Percentiles rank a stretch among this genome's conserved stretches.
These are phyloP conservation scores for Centropristis striata DNA, from an alignment of 2,113 vertebrate genomes.

Conservation along the genomic window DNA sequence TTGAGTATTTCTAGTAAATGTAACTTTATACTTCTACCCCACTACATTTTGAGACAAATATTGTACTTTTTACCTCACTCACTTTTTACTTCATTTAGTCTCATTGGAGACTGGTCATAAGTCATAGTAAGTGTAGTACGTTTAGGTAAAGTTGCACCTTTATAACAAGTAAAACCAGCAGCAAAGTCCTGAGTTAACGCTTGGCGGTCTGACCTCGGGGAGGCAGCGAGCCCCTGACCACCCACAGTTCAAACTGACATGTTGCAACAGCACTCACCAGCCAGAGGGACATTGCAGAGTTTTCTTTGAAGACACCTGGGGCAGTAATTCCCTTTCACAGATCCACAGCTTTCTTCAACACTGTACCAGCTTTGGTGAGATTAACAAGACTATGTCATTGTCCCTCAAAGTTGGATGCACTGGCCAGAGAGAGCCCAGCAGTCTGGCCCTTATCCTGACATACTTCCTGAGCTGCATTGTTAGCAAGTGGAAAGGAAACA, in stretches of 20 bases:
- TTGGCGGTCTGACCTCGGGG: constrained; percentile 13
- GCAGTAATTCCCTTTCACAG: constrained; percentile 61
- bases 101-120: not conserved
- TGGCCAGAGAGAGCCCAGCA: constrained; percentile 58
- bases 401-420: constrained; percentile 54
- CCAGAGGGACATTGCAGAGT: constrained; percentile 77
- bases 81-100: too few relatives aligned
- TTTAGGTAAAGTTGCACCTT: not conserved
- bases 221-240: constrained; percentile 42
- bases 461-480: constrained; percentile 82
- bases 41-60: too few relatives aligned
- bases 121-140: not conserved
- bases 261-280: constrained; percentile 75
- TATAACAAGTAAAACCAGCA: not conserved
- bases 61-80: too few relatives aligned
- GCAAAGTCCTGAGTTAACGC: not conserved
- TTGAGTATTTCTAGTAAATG: too few relatives aligned
- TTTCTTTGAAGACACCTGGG: constrained; percentile 69
- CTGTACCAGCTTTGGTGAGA: constrained; percentile 43
- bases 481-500: constrained; percentile 74
- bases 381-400: constrained; percentile 43
- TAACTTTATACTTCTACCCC: too few relatives aligned
- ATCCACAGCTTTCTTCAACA: constrained; percentile 55
- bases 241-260: constrained; percentile 47
- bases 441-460: constrained; percentile 81